Base-by-base conservation (phyloP, 1,140 invertebrate genomes). In the Euura saliciscinereae region DNA sequence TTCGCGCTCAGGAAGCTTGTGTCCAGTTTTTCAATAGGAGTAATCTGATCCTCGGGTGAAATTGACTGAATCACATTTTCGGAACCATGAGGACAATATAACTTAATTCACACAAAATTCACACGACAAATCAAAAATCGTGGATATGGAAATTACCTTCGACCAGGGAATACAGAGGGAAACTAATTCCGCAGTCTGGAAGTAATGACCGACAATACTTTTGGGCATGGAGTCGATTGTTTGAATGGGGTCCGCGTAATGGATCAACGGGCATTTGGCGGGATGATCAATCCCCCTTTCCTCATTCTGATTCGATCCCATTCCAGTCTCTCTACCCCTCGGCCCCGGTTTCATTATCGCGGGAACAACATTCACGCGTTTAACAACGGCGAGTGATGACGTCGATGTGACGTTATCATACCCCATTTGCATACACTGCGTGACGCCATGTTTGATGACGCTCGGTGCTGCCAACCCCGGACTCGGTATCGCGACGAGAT, bases 271-370 rank as follows among this genome's bases (percentile, higher is more conserved):
- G 28, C 77, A 80, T 78, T 76, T 76, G 74, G 74, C 51, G 71
- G 77, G 80, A 80, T 80, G 78, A 80, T 80, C 74, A 74, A 42
- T 67, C 43, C 66, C 66, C 10, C 28, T 42, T 11, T 59, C 51
- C 51, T n/a, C 51, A 68, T 77, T 78, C 78, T 78, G 78, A 78
- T 80, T 73, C 74, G 28, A 8, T 28, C 66, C 66, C 13, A 42
- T 44, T 43, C 28, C 28, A 28, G 28, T 28, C 28, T 28, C 28
- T 28, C 28, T 28, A 28, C 28, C 28, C 28, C 28, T 28, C 28
- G 28, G 5, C 71, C 77, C 79, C 79, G 81, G 83, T 85, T 85
- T 85, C 82, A 84, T 85, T 84, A 85, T 83, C 79, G 74, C 77
- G 75, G 72, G 72, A 76, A 73, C 71, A 65, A 71, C 64, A 11